Percentiles rank a stretch among this genome's conserved stretches.
Conservation (phyloP, 2,888 invertebrate genomes). For the Zhuqinia jingwanae region DNA sequence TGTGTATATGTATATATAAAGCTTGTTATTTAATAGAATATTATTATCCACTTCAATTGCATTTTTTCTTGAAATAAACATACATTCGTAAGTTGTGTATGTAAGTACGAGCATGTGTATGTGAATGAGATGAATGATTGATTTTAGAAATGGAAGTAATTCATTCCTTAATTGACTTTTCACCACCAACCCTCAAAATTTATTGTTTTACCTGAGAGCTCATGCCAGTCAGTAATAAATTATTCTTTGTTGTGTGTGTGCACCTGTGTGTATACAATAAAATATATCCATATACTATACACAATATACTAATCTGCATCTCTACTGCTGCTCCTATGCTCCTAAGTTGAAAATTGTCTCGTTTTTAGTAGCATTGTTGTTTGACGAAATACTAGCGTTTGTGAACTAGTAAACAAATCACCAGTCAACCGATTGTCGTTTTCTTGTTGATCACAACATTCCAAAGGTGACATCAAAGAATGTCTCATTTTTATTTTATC, state of each 20-base stretch:
- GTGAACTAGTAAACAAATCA: slow-evolving; percentile 67
- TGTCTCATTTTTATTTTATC: slow-evolving; percentile 46
- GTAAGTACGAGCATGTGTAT: not conserved
- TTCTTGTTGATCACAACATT: slow-evolving; percentile 62
- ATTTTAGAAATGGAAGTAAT: slow-evolving; percentile 45
- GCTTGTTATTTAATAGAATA: no score
- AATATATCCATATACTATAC: no score
- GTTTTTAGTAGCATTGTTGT: not conserved
- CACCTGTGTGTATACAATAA: not conserved
- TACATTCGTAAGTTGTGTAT: not conserved
- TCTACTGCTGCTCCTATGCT: no score
- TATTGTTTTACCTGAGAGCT: slow-evolving; percentile 29
- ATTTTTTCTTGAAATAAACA: no score
- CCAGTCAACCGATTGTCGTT: slow-evolving; percentile 58
- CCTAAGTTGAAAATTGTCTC: not conserved
- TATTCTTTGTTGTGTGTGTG: not conserved
- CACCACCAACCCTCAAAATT: slow-evolving; percentile 63
- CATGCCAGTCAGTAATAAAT: slow-evolving; percentile 58
- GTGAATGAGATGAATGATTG: slow-evolving; percentile 33
- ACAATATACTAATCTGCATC: no score
- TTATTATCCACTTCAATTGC: no score
- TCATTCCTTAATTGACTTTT: slow-evolving; percentile 66
- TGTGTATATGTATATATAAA: no score
- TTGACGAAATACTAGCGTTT: not conserved
- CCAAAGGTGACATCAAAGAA: slow-evolving; percentile 64